Evolutionary conservation across 2,113 vertebrate species (phyloP).

Genomic region (Halcyon malimbica): DNA sequence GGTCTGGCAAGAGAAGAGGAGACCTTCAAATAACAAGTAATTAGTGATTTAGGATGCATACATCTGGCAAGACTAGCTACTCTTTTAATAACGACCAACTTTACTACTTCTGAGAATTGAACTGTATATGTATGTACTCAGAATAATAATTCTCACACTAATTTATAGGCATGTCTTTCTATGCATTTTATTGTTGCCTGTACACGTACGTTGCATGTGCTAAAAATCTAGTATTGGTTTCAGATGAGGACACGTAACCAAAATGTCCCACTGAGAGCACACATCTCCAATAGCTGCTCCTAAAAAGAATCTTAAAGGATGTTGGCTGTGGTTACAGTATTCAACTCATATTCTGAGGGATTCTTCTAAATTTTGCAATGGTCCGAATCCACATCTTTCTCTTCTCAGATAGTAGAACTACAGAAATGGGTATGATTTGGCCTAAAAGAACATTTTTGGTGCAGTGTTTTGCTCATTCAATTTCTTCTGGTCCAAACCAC

Average conservation of each 20-base stretch:
- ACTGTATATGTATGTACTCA: not conserved
- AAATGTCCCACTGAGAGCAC: no score
- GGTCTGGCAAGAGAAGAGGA: not conserved
- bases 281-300: not conserved
- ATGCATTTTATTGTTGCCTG: not conserved
- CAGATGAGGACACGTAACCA: not conserved
- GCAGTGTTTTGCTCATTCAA: slow-evolving; percentile 25
- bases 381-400: slow-evolving; percentile 49
- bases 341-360: not conserved
- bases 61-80: not conserved
- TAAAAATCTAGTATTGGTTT: not conserved
- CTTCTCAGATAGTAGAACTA: not conserved
- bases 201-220: not conserved
- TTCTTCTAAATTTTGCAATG: not conserved
- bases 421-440: slow-evolving; percentile 41
- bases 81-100: not conserved
- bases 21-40: not conserved
- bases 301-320: not conserved
- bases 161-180: not conserved
- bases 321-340: slow-evolving; percentile 10
- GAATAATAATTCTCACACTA: not conserved
- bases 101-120: not conserved
- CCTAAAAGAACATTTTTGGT: slow-evolving; percentile 38
- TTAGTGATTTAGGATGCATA: not conserved
- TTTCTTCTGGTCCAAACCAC: slow-evolving; percentile 61